phyloP scores from a whole-genome alignment of 2,797 vertebrate genomes.

The Gymnoscopelus microlampas region DNA sequence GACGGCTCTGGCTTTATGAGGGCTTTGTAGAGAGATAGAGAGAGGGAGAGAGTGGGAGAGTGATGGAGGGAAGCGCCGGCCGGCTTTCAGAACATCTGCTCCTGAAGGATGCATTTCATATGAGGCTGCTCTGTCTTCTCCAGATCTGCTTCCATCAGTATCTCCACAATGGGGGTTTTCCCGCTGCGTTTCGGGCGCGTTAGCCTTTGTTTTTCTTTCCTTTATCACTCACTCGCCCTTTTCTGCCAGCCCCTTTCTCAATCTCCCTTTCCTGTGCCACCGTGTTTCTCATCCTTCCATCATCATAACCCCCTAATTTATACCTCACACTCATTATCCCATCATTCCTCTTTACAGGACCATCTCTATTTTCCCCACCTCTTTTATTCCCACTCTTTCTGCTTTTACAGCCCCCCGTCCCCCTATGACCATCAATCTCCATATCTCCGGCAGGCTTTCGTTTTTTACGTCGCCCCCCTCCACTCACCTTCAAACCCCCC shows the following conservation, averaged over 20 bases:
- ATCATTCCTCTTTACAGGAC: slow-evolving; percentile 68
- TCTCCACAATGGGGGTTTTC: slow-evolving; percentile 1
- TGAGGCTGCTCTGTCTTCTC: background rate
- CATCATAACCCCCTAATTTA: slow-evolving; percentile 60
- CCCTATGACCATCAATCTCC: slow-evolving; percentile 51
- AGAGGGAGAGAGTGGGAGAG: slow-evolving; percentile 23
- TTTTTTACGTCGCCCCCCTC: background rate
- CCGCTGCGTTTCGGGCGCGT: background rate
- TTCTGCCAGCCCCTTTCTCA: background rate
- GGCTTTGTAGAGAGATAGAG: slow-evolving; percentile 23
- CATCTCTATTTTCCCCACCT: slow-evolving; percentile 34
- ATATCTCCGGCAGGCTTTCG: slow-evolving; percentile 41
- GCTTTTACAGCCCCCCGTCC: slow-evolving; percentile 56
- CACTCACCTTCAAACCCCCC: slow-evolving; percentile 27
- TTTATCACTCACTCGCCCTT: slow-evolving; percentile 2
- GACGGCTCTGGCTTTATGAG: slow-evolving; percentile 17
- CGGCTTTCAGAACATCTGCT: slow-evolving; percentile 46
- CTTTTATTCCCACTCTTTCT: slow-evolving; percentile 63
- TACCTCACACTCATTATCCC: slow-evolving; percentile 56
- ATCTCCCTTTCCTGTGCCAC: slow-evolving; percentile 13
- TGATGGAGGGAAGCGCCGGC: slow-evolving; percentile 16
- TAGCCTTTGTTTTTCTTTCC: slow-evolving; percentile 1
- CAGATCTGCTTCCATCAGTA: slow-evolving; percentile 8
- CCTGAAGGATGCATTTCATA: slow-evolving; percentile 35
- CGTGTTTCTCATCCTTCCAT: slow-evolving; percentile 32